Base-by-base conservation (phyloP, 1,140 invertebrate genomes). In the Trypoxylus dichotomus region DNA sequence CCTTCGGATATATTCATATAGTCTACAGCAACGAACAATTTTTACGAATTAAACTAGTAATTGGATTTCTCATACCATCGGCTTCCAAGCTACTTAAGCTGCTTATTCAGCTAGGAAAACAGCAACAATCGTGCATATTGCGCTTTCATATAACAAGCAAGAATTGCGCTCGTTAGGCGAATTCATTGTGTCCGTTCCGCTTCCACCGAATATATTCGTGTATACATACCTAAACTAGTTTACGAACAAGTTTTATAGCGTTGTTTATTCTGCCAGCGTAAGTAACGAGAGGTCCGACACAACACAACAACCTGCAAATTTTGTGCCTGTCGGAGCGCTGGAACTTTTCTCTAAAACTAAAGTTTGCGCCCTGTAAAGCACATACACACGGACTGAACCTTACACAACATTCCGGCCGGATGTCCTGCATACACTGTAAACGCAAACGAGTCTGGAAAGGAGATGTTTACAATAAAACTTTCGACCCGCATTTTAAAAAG, bases 381-480 rank as follows among this genome's bases (percentile, higher is more conserved):
- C 32, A 37, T 8, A 37, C 32, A 37, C 5, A 37, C 32, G 32
- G 5, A 0, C 5, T 7, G 32, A 8, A 37, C 32, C 32, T 37
- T 37, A 37, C 32, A 37, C 32, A 37, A 37, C 32, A 37, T 7
- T 37, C 32, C 32, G n/a, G 32, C 32, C 32, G 47, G 47, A 58
- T 13, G 13, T 19, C 7, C 47, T 58, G 47, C 47, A 58, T 58
- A 21, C 15, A 54, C 2, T 5, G 7, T 7, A 58, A 1, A 58
- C 15, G 7, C 15, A 58, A 54, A n/a, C 15, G 47, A 5, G 15
- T 19, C 47, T 21, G 7, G 47, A 58, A 13, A 58, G 7, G 47
- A 58, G 47, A 58, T 58, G 47, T 58, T 58, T 58, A 58, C 47
- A 58, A 58, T 58, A 58, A 58, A 58, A 58, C 47, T 58, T 58